Base-by-base conservation (phyloP, 2,797 vertebrate genomes). In the Pseudocheirus occidentalis region DNA sequence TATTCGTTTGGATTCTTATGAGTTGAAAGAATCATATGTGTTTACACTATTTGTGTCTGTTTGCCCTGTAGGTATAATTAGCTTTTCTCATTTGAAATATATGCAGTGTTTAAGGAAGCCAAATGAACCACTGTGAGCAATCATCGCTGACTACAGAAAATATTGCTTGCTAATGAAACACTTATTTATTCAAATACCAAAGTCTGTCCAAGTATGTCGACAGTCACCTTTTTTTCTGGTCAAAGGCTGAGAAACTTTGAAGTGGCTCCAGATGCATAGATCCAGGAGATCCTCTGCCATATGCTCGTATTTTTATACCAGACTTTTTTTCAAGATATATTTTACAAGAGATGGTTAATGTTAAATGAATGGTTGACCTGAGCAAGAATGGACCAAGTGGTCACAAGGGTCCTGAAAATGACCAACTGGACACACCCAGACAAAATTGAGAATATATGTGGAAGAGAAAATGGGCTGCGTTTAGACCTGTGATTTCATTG, bases 21-120 rank as follows among this genome's bases (percentile, higher is more conserved):
- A 81, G 40, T 81, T 81, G 40, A 81, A 93, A 93, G 56, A 96
- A 90, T 21, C 62, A 12, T 73, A 58, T 62, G 18, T 50, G 59
- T 92, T 92, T 92, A 90, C 31, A 58, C 90, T 57, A 55, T 92
- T 91, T 94, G n/a, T 94, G 94, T 91, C 93, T 90, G 93, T 53
- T 34, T 66, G 96, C 91, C 73, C 91, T 66, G 40, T 95, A 93
- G 94, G 91, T 92, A 90, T 91, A 97, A 96, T 96, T 94, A 95
- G 56, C 56, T 93, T 94, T 91, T 93, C 93, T 96, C 73, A 4
- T 87, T 93, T 73, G 90, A 94, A 92, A 95, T 90, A 18, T 90
- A 73, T 56, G 66, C 91, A 24, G 92, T 50, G 21, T 54, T 57
- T 90, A 93, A 94, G 54, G 81, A 54, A 29, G 1, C 57, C 55